phyloP scores from a whole-genome alignment of 53 echinoderm and acorn worm species.

The Patiria pectinifera region DNA sequence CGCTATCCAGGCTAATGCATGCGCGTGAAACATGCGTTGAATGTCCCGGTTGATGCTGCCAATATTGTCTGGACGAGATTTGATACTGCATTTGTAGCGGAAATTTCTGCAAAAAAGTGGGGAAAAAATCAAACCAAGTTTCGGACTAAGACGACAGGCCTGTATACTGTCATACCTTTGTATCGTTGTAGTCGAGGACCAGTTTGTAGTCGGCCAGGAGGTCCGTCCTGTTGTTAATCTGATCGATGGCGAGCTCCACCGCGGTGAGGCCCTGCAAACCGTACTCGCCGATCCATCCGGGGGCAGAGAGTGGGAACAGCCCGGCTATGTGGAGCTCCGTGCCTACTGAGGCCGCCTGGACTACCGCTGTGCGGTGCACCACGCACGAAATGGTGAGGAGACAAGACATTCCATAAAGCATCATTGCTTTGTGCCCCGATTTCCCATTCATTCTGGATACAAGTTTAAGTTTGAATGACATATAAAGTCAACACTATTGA shows the following conservation, averaged over 20 bases:
- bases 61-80: no score
- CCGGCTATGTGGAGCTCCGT: conserved; percentile 61
- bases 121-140: no score
- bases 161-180: conserved; percentile 33
- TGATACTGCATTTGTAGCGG: no score
- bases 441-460: no score
- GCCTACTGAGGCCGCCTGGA: conserved; percentile 6
- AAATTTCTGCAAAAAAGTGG: no score
- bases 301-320: conserved; percentile 56
- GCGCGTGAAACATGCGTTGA: no score
- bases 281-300: conserved; percentile 70
- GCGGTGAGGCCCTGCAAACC: conserved; percentile 62
- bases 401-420: background rate
- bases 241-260: conserved; percentile 58
- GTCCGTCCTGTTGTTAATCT: conserved; percentile 67
- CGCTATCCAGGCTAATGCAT: no score
- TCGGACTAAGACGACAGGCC: background rate
- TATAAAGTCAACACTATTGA: no score
- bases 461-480: no score
- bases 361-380: no score
- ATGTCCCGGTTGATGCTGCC: no score
- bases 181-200: conserved; percentile 52
- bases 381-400: background rate
- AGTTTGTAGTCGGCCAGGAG: conserved; percentile 66
- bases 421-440: no score